These are phyloP conservation scores for Turritopsis dohrnii DNA, from an alignment of 30 jellyfish, hydroid and myxozoan species.

Conservation along the genomic window DNA sequence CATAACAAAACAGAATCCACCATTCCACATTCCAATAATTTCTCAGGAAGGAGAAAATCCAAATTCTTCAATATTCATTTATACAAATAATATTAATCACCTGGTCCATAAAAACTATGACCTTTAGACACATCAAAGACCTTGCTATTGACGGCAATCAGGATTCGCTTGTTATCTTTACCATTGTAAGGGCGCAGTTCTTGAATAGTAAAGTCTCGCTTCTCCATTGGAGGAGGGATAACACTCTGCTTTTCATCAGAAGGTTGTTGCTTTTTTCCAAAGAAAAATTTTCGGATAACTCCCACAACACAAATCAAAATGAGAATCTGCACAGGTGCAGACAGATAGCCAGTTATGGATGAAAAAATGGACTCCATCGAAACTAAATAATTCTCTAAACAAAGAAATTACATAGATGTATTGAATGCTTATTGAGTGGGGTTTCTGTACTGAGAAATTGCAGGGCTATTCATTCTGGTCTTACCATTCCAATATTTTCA, in stretches of 20 bases:
- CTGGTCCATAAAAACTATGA: slow-evolving; percentile 71
- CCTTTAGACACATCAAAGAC: slow-evolving; percentile 92
- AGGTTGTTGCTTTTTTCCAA: neutral
- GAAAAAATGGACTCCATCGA: slow-evolving; percentile 10
- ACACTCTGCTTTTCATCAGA: neutral
- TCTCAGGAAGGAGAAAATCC: neutral
- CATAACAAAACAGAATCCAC: neutral
- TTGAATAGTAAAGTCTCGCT: slow-evolving; percentile 71
- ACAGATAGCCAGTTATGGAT: slow-evolving; percentile 30
- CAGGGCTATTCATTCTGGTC: too few species aligned
- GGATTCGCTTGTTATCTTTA: slow-evolving; percentile 44
- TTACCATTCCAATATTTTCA: too few species aligned
- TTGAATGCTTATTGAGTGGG: too few species aligned
- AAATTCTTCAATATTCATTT: too few species aligned
- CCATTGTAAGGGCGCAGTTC: slow-evolving; percentile 82
- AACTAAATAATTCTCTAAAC: neutral
- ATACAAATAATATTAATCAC: slow-evolving; percentile 19
- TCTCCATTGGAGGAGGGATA: slow-evolving; percentile 38
- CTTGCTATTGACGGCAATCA: slow-evolving; percentile 80
- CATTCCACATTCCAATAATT: too few species aligned
- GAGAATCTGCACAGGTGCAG: slow-evolving; percentile 59
- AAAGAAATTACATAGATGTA: too few species aligned
- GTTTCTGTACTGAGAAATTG: too few species aligned
- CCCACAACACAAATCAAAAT: slow-evolving; percentile 44
- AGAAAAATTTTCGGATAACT: slow-evolving; percentile 22